A percentile compares a stretch with the other conserved stretches of the same genome.
phyloP scores from a whole-genome alignment of 1,140 invertebrate genomes.

The Procambarus virginalis region DNA sequence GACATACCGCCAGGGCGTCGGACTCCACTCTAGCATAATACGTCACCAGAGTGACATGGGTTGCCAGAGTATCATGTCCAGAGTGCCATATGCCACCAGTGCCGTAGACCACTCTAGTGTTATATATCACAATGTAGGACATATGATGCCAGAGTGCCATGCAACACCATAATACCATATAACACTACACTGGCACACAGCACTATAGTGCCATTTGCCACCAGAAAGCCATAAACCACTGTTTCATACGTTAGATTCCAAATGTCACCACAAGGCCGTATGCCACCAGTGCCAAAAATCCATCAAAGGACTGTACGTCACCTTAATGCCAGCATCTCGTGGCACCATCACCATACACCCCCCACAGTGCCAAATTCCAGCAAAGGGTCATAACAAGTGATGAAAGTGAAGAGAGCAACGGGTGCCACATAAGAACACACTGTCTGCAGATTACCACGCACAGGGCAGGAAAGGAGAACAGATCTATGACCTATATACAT shows the following conservation, averaged over 20 bases:
- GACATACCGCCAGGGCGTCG: no score
- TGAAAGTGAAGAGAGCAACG: neutral
- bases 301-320: neutral
- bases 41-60: no score
- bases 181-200: neutral
- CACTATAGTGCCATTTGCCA: neutral
- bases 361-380: constrained; percentile 20
- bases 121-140: neutral
- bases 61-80: no score
- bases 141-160: neutral
- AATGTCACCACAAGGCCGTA: neutral
- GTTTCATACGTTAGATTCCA: neutral
- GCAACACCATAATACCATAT: neutral
- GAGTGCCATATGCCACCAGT: neutral
- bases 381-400: neutral
- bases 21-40: no score
- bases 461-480: constrained; percentile 59
- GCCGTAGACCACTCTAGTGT: neutral
- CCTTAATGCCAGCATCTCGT: neutral
- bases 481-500: constrained; percentile 62
- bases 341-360: neutral
- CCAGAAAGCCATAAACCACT: neutral
- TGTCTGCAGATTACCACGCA: constrained; percentile 1
- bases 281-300: neutral
- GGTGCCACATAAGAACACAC: neutral